Evolutionary conservation across 2,113 vertebrate genomes (phyloP).

Genomic region (Eupsittula cactorum): DNA sequence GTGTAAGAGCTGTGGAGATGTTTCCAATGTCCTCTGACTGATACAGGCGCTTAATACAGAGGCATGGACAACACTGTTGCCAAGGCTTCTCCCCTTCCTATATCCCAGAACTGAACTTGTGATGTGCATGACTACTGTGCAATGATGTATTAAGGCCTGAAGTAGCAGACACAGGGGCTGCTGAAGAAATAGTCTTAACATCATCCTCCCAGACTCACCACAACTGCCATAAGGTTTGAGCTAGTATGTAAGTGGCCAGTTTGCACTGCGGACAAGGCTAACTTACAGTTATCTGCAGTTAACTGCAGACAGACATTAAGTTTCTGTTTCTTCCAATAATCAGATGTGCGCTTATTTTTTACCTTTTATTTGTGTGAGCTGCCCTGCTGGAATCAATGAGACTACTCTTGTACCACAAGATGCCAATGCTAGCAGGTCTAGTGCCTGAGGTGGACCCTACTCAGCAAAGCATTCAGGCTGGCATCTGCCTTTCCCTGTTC

Average conservation of each 20-base stretch:
- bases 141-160: rapidly evolving
- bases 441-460: not conserved
- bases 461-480: not conserved
- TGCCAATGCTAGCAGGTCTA: not conserved
- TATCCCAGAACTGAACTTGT: not conserved
- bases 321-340: not conserved
- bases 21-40: not conserved
- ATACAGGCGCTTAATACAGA: not conserved
- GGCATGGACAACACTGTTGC: not conserved
- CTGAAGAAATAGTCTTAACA: not conserved
- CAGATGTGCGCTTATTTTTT: not conserved
- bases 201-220: not conserved
- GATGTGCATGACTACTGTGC: not conserved
- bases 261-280: rapidly evolving
- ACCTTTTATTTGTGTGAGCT: not conserved
- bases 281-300: not conserved
- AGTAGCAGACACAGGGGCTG: not conserved
- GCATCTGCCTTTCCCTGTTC: not conserved
- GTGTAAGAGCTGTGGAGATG: not conserved
- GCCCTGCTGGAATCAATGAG: not conserved
- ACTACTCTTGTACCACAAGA: not conserved
- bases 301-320: not conserved
- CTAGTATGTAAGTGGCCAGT: rapidly evolving
- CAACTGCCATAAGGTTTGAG: not conserved
- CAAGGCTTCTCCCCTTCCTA: rapidly evolving